phyloP scores from a whole-genome alignment of 2,888 invertebrate species.

The Periphyllus acericola region DNA sequence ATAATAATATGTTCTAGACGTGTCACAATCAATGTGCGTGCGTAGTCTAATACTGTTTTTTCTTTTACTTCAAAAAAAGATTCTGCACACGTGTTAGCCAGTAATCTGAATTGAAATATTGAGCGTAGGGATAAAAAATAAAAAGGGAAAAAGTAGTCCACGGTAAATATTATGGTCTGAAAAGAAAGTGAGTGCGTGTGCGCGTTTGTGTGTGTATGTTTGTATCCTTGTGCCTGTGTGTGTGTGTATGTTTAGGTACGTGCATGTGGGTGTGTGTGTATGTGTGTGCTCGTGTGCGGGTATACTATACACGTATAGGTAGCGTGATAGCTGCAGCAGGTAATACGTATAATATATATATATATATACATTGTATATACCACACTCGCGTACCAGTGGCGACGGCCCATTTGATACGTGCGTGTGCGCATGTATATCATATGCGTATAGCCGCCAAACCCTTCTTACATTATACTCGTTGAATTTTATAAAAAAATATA shows the following conservation, averaged over 20 bases:
- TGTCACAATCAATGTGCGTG: background rate
- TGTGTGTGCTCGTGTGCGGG: no score
- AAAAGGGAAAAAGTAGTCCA: background rate
- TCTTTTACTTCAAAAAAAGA: background rate
- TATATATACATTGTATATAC: background rate
- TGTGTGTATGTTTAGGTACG: no score
- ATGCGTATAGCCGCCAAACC: background rate
- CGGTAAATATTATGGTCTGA: background rate
- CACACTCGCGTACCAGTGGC: background rate
- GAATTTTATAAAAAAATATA: background rate
- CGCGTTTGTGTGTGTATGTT: background rate
- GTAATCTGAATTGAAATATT: conserved; percentile 47
- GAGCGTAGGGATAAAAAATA: background rate
- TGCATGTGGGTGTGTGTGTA: no score
- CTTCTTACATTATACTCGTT: background rate
- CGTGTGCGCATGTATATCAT: background rate
- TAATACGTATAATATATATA: background rate
- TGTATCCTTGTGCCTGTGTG: no score
- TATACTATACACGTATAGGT: no score
- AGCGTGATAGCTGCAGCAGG: no score
- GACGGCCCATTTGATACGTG: background rate
- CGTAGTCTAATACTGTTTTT: background rate
- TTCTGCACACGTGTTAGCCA: conserved; percentile 25
- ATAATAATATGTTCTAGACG: background rate
- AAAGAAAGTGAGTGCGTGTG: background rate